Conservation (phyloP, 2,797 vertebrate species). For the Miichthys miiuy region DNA sequence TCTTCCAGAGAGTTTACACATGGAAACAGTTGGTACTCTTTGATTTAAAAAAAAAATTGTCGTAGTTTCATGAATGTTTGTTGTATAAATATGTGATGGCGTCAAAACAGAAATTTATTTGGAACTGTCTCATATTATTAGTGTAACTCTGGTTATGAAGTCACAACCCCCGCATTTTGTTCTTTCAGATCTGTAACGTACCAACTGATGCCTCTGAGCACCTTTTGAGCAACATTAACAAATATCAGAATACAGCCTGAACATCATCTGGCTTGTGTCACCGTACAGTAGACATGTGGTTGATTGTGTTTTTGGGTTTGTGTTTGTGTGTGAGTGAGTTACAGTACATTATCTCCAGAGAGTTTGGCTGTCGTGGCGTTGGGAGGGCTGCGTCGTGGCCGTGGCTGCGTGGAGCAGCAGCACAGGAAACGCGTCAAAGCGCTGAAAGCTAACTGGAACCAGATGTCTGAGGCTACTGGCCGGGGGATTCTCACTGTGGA, state of each 20-base stretch:
- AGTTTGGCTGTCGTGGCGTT: conserved; percentile 72
- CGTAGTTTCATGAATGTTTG: conserved; percentile 4
- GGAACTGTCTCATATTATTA: conserved; percentile 35
- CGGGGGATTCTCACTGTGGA: conserved; percentile 87
- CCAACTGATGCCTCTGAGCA: conserved; percentile 2
- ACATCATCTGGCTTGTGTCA: conserved; percentile 20
- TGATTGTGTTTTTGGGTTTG: conserved; percentile 31
- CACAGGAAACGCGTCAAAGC: conserved; percentile 89
- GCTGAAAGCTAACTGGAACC: conserved; percentile 85
- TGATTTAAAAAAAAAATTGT: background rate
- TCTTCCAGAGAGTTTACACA: background rate
- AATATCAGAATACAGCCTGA: conserved; percentile 14
- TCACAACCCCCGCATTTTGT: background rate
- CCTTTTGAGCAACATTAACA: conserved; percentile 19
- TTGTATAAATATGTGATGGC: conserved; percentile 18
- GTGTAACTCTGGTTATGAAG: conserved; percentile 21
- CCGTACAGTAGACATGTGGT: conserved; percentile 22
- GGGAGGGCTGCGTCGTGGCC: conserved; percentile 80
- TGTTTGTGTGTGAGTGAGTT: conserved; percentile 29
- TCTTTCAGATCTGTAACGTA: conserved; percentile 5
- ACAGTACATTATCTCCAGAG: conserved; percentile 59
- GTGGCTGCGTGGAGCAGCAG: conserved; percentile 76
- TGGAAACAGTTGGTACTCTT: conserved; percentile 7
- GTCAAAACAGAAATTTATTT: conserved; percentile 24
- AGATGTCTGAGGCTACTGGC: conserved; percentile 86